A percentile compares a stretch with the other conserved stretches of the same genome.
These are phyloP conservation scores for Tromatobia lineatoria DNA, from an alignment of 2,888 invertebrate species.

Conservation along the genomic window DNA sequence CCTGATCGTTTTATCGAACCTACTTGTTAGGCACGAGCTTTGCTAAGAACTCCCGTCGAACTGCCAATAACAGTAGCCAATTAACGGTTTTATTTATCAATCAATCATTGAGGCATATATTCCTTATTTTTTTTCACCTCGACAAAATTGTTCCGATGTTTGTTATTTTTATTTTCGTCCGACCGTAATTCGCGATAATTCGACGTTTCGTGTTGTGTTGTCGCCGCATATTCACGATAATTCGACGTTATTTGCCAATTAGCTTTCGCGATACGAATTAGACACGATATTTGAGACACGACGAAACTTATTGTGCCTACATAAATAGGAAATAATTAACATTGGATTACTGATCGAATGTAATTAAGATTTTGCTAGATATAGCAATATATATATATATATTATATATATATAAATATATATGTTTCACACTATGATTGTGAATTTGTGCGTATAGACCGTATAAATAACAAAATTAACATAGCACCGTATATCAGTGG, in stretches of 20 bases:
- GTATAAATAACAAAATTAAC: constrained; percentile 43
- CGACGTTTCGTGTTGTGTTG: too few species aligned
- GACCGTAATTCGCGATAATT: not conserved
- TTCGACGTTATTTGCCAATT: constrained; percentile 19
- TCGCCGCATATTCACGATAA: not conserved
- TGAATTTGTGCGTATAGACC: constrained; percentile 39
- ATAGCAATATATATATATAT: constrained; percentile 45
- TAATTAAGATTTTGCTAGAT: constrained; percentile 57
- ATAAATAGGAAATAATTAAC: constrained; percentile 62
- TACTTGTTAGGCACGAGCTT: constrained; percentile 20
- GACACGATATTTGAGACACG: constrained; percentile 54
- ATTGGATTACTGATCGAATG: constrained; percentile 66
- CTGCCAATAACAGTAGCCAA: constrained; percentile 71
- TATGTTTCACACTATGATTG: constrained; percentile 59
- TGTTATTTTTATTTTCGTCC: not conserved
- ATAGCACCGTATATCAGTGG: constrained; percentile 67
- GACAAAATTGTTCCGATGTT: constrained; percentile 10
- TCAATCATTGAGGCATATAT: constrained; percentile 32
- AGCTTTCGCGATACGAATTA: constrained; percentile 34
- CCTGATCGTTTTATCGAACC: constrained; percentile 42
- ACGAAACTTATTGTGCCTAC: constrained; percentile 77
- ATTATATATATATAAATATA: constrained; percentile 63
- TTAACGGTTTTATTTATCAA: constrained; percentile 34
- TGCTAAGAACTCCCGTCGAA: constrained; percentile 62
- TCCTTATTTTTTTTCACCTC: not conserved